phyloP scores from a whole-genome alignment of 1,140 invertebrate species.

The Diuraphis noxia region DNA sequence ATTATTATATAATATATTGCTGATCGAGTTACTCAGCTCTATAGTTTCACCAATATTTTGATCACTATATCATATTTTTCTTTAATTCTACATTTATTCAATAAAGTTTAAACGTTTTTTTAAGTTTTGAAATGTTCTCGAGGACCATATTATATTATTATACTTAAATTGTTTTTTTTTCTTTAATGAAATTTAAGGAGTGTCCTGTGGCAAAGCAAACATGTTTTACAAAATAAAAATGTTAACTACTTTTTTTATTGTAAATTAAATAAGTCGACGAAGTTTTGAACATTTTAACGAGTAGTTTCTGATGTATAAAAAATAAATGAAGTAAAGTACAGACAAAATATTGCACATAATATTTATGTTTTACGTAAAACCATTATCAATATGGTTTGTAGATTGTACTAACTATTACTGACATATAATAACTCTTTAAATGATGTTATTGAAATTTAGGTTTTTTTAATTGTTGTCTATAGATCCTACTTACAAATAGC shows the following conservation, averaged over 20 bases:
- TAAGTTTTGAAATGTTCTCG: not conserved
- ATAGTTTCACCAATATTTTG: not conserved
- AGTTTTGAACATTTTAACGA: too few species aligned
- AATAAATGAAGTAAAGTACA: too few species aligned
- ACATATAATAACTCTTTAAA: not conserved
- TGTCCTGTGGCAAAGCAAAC: not conserved
- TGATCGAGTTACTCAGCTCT: not conserved
- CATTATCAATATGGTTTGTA: not conserved
- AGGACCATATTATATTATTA: not conserved
- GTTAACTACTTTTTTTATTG: not conserved
- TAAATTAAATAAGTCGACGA: not conserved
- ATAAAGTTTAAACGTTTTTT: not conserved
- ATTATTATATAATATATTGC: not conserved
- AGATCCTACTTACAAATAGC: not conserved
- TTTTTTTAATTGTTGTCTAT: not conserved
- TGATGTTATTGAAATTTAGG: not conserved
- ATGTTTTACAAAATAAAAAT: not conserved
- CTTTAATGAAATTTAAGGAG: not conserved
- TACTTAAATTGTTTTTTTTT: not conserved
- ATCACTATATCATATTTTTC: not conserved
- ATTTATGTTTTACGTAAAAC: not conserved
- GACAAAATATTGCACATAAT: not conserved
- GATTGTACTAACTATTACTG: too few species aligned
- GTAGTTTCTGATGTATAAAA: too few species aligned
- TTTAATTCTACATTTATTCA: not conserved